A percentile compares a stretch with the other conserved stretches of the same genome.
Evolutionary conservation across 2,113 vertebrate species (phyloP).

Genomic region (Siniperca knerii): DNA sequence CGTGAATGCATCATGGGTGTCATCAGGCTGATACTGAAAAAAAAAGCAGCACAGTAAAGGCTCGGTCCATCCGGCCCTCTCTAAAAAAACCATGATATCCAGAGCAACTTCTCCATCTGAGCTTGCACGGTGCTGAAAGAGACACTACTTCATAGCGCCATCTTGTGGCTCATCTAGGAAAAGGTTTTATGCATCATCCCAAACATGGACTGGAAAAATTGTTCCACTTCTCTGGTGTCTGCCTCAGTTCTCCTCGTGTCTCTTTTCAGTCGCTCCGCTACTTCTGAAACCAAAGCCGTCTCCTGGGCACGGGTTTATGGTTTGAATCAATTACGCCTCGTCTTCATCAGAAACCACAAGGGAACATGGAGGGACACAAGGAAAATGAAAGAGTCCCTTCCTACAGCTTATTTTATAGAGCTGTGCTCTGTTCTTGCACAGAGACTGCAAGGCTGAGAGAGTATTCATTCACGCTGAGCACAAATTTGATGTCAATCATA

Average conservation of each 20-base stretch:
- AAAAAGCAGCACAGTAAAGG: slow-evolving; percentile 10
- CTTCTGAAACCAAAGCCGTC: slow-evolving; percentile 54
- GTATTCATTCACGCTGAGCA: slow-evolving; percentile 7
- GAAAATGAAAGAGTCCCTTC: slow-evolving; percentile 34
- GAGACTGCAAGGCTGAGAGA: not conserved
- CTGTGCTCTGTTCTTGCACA: slow-evolving; percentile 7
- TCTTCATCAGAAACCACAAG: slow-evolving; percentile 49
- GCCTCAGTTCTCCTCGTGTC: slow-evolving; percentile 35
- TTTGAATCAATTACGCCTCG: slow-evolving; percentile 50
- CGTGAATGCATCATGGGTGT: slow-evolving; percentile 2
- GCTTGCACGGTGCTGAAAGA: slow-evolving; percentile 8
- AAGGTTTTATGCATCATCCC: slow-evolving; percentile 30
- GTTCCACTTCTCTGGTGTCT: slow-evolving; percentile 31
- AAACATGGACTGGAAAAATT: slow-evolving; percentile 51
- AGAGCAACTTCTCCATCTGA: slow-evolving; percentile 29
- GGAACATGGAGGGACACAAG: slow-evolving; percentile 21
- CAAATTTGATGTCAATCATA: not conserved
- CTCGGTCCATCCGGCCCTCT: not conserved
- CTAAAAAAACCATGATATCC: not conserved
- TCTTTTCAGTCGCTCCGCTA: slow-evolving; percentile 31
- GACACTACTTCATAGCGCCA: slow-evolving; percentile 67
- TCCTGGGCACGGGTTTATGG: slow-evolving; percentile 43
- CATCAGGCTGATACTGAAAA: not conserved
- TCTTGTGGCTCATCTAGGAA: slow-evolving; percentile 68
- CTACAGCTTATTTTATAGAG: slow-evolving; percentile 22